Conservation (phyloP, 2,797 vertebrate genomes). For the Otolemur crassicaudatus region DNA sequence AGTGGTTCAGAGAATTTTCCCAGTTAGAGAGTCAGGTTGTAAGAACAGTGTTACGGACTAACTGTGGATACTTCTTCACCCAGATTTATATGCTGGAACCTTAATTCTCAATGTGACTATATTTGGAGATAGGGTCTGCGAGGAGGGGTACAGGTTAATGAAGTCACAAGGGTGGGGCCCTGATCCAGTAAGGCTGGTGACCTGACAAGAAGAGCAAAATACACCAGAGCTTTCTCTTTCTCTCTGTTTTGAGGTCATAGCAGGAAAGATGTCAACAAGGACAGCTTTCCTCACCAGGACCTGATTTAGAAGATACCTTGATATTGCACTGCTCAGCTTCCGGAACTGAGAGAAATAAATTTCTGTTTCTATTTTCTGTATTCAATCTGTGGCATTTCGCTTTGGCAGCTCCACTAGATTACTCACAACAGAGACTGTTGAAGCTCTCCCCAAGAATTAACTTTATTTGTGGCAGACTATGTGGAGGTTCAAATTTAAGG, state of each 20-base stretch:
- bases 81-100: background rate
- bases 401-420: background rate
- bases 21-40: background rate
- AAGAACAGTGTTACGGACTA: background rate
- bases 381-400: background rate
- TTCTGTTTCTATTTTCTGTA: background rate
- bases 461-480: background rate
- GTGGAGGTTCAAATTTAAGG: background rate
- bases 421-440: background rate
- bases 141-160: background rate
- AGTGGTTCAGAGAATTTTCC: background rate
- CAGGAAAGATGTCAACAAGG: background rate
- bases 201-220: background rate
- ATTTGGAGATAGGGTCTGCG: background rate
- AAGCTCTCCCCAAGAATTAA: background rate
- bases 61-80: background rate
- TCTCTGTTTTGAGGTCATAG: background rate
- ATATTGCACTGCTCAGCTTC: too few relatives aligned
- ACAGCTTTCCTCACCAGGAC: accelerated
- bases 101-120: background rate
- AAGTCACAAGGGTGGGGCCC: background rate
- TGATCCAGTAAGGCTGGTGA: background rate
- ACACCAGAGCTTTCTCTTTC: background rate
- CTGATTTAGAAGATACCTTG: too few relatives aligned
- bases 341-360: too few relatives aligned